These are phyloP conservation scores for Sphaerodactylus townsendi DNA, from an alignment of 2,113 vertebrate species.

Conservation along the genomic window DNA sequence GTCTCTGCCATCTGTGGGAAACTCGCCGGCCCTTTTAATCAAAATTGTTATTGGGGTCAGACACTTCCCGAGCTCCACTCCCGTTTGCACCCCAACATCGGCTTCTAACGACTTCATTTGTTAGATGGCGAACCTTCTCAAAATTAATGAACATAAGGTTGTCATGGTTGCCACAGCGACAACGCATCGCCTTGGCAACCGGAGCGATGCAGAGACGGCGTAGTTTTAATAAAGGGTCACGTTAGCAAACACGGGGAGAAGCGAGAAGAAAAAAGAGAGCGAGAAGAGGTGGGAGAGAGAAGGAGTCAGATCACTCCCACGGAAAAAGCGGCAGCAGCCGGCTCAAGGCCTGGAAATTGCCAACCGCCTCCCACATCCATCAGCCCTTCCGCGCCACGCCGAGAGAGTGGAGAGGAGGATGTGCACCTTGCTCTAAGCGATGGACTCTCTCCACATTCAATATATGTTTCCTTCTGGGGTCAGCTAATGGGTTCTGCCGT, in stretches of 20 bases:
- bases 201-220: constrained; percentile 10
- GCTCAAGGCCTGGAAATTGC: background rate
- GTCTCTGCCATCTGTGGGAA: background rate
- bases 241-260: constrained; percentile 35
- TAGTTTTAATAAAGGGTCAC: constrained; percentile 50
- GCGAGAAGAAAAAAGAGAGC: background rate
- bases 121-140: constrained; percentile 26
- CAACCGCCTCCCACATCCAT: background rate
- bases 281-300: background rate
- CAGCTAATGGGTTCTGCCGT: background rate
- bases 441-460: background rate
- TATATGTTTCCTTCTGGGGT: background rate
- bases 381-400: background rate
- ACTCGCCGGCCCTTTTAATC: no score
- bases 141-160: constrained; percentile 54
- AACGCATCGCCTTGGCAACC: constrained; percentile 34
- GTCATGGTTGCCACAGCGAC: constrained; percentile 47
- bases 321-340: background rate
- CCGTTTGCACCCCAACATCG: background rate
- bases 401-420: background rate
- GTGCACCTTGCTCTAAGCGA: background rate
- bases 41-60: background rate
- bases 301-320: background rate
- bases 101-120: constrained; percentile 28
- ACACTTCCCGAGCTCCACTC: background rate